These are phyloP conservation scores for Phymatocera aterrima DNA, from an alignment of 2,888 invertebrate species.

Conservation along the genomic window DNA sequence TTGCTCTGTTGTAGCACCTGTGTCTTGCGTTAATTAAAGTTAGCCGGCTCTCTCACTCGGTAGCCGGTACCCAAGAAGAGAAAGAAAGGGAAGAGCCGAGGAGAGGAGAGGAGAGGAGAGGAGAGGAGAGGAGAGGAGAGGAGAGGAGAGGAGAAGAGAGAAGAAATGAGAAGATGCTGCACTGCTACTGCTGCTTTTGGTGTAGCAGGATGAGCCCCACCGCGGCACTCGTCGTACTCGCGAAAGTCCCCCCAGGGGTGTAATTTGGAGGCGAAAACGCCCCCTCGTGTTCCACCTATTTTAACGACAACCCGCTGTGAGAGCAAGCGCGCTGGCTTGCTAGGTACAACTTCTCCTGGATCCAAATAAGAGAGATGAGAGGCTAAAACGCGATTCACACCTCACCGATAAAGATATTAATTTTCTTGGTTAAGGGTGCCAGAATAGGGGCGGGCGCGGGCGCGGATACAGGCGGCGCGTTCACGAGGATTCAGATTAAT, in stretches of 20 bases:
- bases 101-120: background rate
- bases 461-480: background rate
- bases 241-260: conserved; percentile 62
- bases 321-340: conserved; percentile 49
- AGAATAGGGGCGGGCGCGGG: background rate
- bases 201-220: conserved; percentile 56
- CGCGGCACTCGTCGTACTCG: conserved; percentile 57
- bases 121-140: background rate
- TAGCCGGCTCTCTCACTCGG: conserved; percentile 58
- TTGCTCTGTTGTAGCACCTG: conserved; percentile 1
- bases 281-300: conserved; percentile 36
- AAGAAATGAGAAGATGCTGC: too few species aligned
- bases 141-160: background rate
- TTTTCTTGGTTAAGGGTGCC: conserved; percentile 41
- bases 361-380: background rate
- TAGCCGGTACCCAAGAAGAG: too few species aligned
- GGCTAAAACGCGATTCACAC: conserved; percentile 17
- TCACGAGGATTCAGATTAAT: conserved; percentile 30
- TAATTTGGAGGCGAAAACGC: conserved; percentile 57
- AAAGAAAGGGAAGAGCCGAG: too few species aligned
- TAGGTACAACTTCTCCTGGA: conserved; percentile 39
- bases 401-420: conserved; percentile 53
- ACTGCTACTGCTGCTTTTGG: conserved; percentile 50
- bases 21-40: conserved; percentile 68
- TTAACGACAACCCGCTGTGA: too few species aligned